These are phyloP conservation scores for Drosophila gunungcola DNA, from an alignment of 1,140 invertebrate species.

Conservation along the genomic window DNA sequence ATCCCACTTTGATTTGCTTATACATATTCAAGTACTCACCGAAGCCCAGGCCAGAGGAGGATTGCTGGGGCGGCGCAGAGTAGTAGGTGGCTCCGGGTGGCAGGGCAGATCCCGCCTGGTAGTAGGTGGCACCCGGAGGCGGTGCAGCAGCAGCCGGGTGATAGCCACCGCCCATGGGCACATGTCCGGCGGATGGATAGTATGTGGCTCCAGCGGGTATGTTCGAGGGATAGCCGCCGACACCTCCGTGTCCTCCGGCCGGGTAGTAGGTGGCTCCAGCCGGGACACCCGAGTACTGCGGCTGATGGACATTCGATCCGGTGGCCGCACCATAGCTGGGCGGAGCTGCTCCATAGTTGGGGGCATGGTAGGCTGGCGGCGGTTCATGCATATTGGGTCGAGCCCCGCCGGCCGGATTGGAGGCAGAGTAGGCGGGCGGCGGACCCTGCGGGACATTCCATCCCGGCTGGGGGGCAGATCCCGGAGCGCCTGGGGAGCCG, in stretches of 20 bases:
- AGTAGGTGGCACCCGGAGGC: slow-evolving; percentile 75
- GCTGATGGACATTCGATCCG: slow-evolving; percentile 55
- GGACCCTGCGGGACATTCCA: slow-evolving; percentile 81
- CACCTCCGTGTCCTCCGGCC: slow-evolving; percentile 38
- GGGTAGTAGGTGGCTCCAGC: slow-evolving; percentile 72
- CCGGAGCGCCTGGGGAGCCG: background rate
- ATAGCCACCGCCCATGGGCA: slow-evolving; percentile 61
- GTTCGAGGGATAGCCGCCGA: slow-evolving; percentile 42
- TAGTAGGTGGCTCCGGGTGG: slow-evolving; percentile 76
- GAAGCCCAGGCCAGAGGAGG: slow-evolving; percentile 78
- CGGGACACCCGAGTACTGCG: slow-evolving; percentile 54
- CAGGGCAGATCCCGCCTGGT: slow-evolving; percentile 67
- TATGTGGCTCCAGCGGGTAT: slow-evolving; percentile 52
- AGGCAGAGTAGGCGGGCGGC: slow-evolving; percentile 74
- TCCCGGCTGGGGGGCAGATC: slow-evolving; percentile 39
- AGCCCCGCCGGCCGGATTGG: slow-evolving; percentile 64
- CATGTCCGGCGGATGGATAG: slow-evolving; percentile 54
- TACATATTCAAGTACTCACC: slow-evolving; percentile 43
- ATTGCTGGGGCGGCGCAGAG: slow-evolving; percentile 67
- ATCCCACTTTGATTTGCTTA: too few relatives aligned
- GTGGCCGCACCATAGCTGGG: slow-evolving; percentile 56
- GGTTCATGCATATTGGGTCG: slow-evolving; percentile 72
- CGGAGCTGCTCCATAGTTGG: slow-evolving; percentile 64
- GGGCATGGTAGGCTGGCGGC: slow-evolving; percentile 70
- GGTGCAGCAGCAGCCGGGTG: slow-evolving; percentile 58